phyloP scores from a whole-genome alignment of 2,888 invertebrate species.

The Coremacera marginata region DNA sequence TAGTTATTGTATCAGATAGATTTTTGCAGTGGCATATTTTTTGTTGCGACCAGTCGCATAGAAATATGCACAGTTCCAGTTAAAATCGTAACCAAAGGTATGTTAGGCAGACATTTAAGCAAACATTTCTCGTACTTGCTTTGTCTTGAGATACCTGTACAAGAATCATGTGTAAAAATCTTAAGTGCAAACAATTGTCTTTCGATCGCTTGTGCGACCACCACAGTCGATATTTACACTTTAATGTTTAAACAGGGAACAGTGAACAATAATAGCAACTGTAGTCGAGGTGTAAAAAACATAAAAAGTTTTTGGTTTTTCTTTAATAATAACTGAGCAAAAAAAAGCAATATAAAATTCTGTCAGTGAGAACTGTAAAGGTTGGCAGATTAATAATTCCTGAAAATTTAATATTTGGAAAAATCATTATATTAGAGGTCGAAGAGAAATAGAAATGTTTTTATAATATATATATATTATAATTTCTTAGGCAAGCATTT shows the following conservation, averaged over 20 bases:
- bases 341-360: background rate
- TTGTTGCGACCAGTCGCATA: background rate
- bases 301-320: background rate
- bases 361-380: background rate
- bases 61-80: conserved; percentile 25
- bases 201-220: conserved; percentile 46
- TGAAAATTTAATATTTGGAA: too few species aligned
- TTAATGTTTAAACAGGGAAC: background rate
- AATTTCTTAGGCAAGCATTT: too few species aligned
- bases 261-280: too few species aligned
- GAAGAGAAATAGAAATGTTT: too few species aligned
- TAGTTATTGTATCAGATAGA: conserved; percentile 36
- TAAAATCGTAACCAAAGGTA: conserved; percentile 29
- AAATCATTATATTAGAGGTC: too few species aligned
- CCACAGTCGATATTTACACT: conserved; percentile 34
- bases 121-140: background rate
- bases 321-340: conserved; percentile 7
- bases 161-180: conserved; percentile 70
- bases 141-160: conserved; percentile 41
- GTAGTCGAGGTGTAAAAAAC: background rate
- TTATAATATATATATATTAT: too few species aligned
- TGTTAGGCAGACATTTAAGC: background rate
- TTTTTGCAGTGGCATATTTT: background rate
- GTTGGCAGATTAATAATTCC: too few species aligned
- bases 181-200: conserved; percentile 69